Evolutionary conservation across 2,888 invertebrate genomes (phyloP).

Genomic region (Liodrosophila aerea): DNA sequence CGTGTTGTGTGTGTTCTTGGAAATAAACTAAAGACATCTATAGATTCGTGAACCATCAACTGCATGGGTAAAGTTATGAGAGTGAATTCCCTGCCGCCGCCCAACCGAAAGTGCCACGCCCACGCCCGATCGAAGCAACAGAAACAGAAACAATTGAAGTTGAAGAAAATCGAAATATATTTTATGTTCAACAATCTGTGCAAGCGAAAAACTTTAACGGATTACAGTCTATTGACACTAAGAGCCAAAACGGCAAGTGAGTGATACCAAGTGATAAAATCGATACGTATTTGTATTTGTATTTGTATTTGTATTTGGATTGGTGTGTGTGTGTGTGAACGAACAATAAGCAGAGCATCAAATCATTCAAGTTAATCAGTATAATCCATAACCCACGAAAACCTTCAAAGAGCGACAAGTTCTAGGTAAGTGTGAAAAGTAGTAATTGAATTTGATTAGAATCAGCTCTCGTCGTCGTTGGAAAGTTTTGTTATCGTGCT

Average conservation of each 20-base stretch:
- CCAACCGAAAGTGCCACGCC: slow-evolving; percentile 61
- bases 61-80: slow-evolving; percentile 81
- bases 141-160: slow-evolving; percentile 64
- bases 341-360: too few relatives aligned
- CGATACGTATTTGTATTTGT: too few relatives aligned
- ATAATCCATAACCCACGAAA: too few relatives aligned
- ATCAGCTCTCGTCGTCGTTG: too few relatives aligned
- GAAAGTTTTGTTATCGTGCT: too few relatives aligned
- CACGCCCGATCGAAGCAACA: slow-evolving; percentile 54
- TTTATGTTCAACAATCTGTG: slow-evolving; percentile 80
- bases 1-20: neutral
- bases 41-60: slow-evolving; percentile 40
- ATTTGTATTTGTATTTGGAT: too few relatives aligned
- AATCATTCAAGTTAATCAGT: too few relatives aligned
- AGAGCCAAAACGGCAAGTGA: slow-evolving; percentile 48
- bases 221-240: slow-evolving; percentile 65
- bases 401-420: too few relatives aligned
- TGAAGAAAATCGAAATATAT: slow-evolving; percentile 79
- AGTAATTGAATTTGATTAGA: too few relatives aligned
- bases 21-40: slow-evolving; percentile 2
- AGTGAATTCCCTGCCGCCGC: slow-evolving; percentile 64
- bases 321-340: too few relatives aligned
- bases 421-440: too few relatives aligned
- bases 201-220: slow-evolving; percentile 78
- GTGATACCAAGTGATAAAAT: slow-evolving; percentile 14